Evolutionary conservation across 2,113 vertebrate genomes (phyloP).

Genomic region (Bombycilla garrulus): DNA sequence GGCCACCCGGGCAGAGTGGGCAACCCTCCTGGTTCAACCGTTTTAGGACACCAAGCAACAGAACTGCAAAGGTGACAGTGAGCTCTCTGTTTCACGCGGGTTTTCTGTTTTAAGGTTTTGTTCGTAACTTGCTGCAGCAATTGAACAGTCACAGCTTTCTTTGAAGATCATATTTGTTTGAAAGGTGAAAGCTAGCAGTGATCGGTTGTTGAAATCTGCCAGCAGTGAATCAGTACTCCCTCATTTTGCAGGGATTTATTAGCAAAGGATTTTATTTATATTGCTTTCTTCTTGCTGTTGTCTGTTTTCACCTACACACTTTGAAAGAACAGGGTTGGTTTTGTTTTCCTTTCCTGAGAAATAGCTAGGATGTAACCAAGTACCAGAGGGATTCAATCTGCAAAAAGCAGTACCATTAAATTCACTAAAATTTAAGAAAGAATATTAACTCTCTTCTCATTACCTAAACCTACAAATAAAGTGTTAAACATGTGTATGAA

Average conservation of each 20-base stretch:
- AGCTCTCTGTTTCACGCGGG: not conserved
- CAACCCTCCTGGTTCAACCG: too few species aligned
- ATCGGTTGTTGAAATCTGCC: not conserved
- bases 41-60: not conserved
- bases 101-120: not conserved
- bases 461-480: not conserved
- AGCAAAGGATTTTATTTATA: not conserved
- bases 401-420: not conserved
- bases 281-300: not conserved
- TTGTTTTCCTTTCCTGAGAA: not conserved
- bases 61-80: not conserved
- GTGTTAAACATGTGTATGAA: not conserved
- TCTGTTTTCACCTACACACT: not conserved
- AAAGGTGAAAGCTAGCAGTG: not conserved
- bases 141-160: not conserved
- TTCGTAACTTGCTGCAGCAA: not conserved
- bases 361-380: not conserved
- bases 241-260: not conserved
- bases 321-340: not conserved
- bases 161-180: not conserved
- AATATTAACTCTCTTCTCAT: not conserved
- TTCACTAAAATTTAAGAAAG: not conserved
- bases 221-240: not conserved
- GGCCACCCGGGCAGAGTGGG: too few species aligned
- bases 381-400: not conserved